These are phyloP conservation scores for Sesia apiformis DNA, from an alignment of 2,888 invertebrate species.

Conservation along the genomic window DNA sequence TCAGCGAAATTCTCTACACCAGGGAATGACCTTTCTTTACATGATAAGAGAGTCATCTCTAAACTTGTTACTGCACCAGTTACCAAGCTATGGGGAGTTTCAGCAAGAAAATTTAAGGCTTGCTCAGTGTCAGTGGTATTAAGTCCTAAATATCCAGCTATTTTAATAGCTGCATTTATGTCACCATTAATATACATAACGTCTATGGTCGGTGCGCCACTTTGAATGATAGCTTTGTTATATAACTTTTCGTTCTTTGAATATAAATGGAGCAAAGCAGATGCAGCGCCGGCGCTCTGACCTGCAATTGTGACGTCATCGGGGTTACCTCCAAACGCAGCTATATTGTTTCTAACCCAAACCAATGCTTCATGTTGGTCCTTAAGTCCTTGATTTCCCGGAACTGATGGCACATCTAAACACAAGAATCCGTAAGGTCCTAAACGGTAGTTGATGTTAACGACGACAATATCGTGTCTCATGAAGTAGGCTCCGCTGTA, in stretches of 20 bases:
- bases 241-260: conserved; percentile 52
- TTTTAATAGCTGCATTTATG: conserved; percentile 37
- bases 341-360: conserved; percentile 55
- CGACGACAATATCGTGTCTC: conserved; percentile 47
- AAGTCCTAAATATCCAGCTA: conserved; percentile 45
- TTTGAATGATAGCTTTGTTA: conserved; percentile 50
- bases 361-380: conserved; percentile 50
- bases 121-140: conserved; percentile 38
- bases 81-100: conserved; percentile 37
- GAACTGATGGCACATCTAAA: conserved; percentile 40
- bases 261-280: conserved; percentile 51
- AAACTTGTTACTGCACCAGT: conserved; percentile 39
- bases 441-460: conserved; percentile 57
- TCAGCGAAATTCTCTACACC: conserved; percentile 50
- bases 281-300: conserved; percentile 51
- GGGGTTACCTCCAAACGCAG: conserved; percentile 58
- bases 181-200: conserved; percentile 49
- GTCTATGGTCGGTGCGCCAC: conserved; percentile 52
- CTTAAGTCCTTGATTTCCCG: conserved; percentile 62
- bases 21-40: conserved; percentile 54
- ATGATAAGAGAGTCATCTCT: conserved; percentile 41
- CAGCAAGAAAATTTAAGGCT: conserved; percentile 41
- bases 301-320: conserved; percentile 57
- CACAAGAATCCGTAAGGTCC: conserved; percentile 66
- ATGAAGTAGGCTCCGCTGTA: conserved; percentile 42